Evolutionary conservation across 1,140 invertebrate species (phyloP).

Genomic region (Diachasmimorpha longicaudata): DNA sequence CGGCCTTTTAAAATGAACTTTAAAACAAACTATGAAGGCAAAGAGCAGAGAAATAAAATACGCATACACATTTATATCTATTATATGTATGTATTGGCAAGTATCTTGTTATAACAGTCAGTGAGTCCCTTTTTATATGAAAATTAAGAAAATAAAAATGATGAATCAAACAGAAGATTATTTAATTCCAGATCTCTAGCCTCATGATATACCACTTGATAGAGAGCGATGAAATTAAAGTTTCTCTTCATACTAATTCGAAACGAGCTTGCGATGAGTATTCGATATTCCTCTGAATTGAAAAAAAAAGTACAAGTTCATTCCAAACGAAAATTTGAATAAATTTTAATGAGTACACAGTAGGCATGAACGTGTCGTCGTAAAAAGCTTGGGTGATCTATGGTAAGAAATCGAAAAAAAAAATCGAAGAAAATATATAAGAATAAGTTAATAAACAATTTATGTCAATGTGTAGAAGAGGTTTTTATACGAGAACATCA

Average conservation of each 20-base stretch:
- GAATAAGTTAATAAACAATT: background rate
- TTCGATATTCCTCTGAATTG: background rate
- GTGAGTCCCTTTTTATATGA: constrained; percentile 35
- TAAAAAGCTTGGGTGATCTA: background rate
- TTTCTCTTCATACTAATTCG: constrained; percentile 19
- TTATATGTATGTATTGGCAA: constrained; percentile 44
- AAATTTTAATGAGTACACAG: too few species aligned
- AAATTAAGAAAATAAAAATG: constrained; percentile 16
- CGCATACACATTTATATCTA: constrained; percentile 52
- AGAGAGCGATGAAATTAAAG: background rate
- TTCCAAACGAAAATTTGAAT: too few species aligned
- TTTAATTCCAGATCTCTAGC: constrained; percentile 18
- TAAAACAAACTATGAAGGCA: background rate
- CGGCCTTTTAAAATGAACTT: constrained; percentile 55
- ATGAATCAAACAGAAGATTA: constrained; percentile 3
- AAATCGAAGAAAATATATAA: background rate
- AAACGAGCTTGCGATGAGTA: background rate
- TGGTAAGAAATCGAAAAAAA: background rate
- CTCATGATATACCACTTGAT: constrained; percentile 4
- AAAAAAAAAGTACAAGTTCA: background rate
- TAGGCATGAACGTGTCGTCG: too few species aligned
- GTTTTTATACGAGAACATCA: background rate
- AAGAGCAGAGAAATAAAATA: constrained; percentile 17
- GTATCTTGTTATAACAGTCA: constrained; percentile 46
- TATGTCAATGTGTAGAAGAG: background rate